These are phyloP conservation scores for Steatocranus sp. DNA, from an alignment of 2,797 vertebrate genomes.

Conservation along the genomic window DNA sequence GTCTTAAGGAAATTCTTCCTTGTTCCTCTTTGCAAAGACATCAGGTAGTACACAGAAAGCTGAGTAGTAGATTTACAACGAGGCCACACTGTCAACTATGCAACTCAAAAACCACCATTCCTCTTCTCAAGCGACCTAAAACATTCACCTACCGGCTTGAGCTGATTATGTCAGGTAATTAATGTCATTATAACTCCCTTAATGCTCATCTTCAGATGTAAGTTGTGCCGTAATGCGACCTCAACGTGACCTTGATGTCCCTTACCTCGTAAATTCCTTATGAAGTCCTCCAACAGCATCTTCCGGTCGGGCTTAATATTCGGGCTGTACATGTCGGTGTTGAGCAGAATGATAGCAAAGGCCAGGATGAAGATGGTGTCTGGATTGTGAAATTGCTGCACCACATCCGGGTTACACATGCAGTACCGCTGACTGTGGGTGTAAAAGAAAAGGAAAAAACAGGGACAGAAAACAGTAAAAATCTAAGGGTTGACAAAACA, in stretches of 20 bases:
- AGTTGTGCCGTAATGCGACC: neutral
- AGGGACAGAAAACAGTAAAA: neutral
- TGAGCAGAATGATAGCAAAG: slow-evolving; percentile 97
- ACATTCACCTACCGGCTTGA: neutral
- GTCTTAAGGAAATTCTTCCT: neutral
- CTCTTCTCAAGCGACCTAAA: neutral
- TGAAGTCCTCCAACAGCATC: slow-evolving; percentile 98
- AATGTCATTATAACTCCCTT: neutral
- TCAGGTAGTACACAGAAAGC: neutral
- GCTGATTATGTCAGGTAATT: neutral
- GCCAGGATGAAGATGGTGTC: slow-evolving; percentile 99
- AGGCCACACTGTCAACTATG: neutral
- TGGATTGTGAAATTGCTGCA: slow-evolving; percentile 98
- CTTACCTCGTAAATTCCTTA: slow-evolving; percentile 95
- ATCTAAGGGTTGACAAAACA: neutral
- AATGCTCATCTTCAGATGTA: neutral
- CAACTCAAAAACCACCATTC: neutral
- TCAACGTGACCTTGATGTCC: neutral
- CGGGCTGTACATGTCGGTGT: slow-evolving; percentile 99
- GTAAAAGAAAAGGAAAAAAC: neutral
- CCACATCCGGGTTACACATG: slow-evolving; percentile 98
- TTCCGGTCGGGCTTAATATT: slow-evolving; percentile 99
- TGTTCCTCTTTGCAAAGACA: neutral
- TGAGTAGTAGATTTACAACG: neutral
- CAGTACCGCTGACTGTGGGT: slow-evolving; percentile 92